These are phyloP conservation scores for Drosophila nr. perissopoda DNA, from an alignment of 2,888 invertebrate species.

Conservation along the genomic window DNA sequence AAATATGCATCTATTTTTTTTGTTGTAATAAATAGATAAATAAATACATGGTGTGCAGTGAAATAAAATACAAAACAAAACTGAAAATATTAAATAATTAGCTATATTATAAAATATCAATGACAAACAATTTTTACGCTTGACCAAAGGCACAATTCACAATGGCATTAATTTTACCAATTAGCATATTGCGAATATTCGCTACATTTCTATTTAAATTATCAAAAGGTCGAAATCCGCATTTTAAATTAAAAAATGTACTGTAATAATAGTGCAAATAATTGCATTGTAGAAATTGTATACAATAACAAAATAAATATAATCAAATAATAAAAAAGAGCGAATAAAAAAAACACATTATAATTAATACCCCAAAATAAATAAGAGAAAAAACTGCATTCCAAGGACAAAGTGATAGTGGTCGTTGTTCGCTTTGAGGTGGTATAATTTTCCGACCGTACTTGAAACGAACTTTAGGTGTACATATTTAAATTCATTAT, in stretches of 20 bases:
- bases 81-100: background rate
- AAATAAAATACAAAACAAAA: background rate
- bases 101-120: background rate
- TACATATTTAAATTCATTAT: background rate
- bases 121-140: background rate
- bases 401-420: background rate
- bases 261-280: background rate
- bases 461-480: background rate
- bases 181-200: background rate
- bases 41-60: background rate
- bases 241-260: slow-evolving; percentile 4
- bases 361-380: background rate
- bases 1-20: background rate
- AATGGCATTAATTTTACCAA: background rate
- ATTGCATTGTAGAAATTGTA: background rate
- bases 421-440: background rate
- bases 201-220: background rate
- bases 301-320: background rate
- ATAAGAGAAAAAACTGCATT: background rate
- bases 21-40: background rate
- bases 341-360: background rate
- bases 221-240: background rate
- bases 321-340: background rate
- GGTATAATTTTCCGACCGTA: background rate
- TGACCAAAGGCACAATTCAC: background rate